phyloP scores from a whole-genome alignment of 2,888 invertebrate genomes.

The Odiellus spinosus region DNA sequence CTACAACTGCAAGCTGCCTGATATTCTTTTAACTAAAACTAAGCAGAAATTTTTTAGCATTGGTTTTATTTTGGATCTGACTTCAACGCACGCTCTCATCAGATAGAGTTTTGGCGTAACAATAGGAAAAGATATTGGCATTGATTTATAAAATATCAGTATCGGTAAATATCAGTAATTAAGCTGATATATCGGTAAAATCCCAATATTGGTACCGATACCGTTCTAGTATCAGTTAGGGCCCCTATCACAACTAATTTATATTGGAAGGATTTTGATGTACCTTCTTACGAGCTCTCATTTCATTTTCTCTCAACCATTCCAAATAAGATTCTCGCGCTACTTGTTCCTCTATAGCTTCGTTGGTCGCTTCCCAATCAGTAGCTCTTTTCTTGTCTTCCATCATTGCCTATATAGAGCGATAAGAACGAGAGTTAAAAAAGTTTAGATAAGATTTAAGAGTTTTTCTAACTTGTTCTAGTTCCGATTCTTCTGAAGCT shows the following conservation, averaged over 20 bases:
- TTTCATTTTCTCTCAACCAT: constrained; percentile 51
- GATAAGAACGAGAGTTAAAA: not conserved
- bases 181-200: too few species aligned
- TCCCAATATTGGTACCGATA: too few species aligned
- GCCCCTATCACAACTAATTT: too few species aligned
- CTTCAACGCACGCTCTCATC: too few species aligned
- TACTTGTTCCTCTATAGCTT: constrained; percentile 69
- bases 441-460: not conserved
- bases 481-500: constrained; percentile 58
- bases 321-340: constrained; percentile 69
- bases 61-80: too few species aligned
- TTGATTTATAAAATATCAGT: not conserved
- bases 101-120: too few species aligned
- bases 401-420: constrained; percentile 52
- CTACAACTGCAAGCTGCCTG: too few species aligned
- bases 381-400: constrained; percentile 75
- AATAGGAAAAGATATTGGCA: too few species aligned
- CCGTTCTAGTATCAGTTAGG: too few species aligned
- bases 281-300: constrained; percentile 33
- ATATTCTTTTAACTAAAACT: too few species aligned
- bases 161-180: constrained; percentile 1
- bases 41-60: too few species aligned
- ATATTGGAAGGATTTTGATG: constrained; percentile 21
- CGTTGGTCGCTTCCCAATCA: constrained; percentile 81
- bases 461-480: constrained; percentile 47